Evolutionary conservation across 2,113 vertebrate genomes (phyloP), one percentile per base, ranked within the genome.

Genomic region (Vulpes ferrilata): DNA sequence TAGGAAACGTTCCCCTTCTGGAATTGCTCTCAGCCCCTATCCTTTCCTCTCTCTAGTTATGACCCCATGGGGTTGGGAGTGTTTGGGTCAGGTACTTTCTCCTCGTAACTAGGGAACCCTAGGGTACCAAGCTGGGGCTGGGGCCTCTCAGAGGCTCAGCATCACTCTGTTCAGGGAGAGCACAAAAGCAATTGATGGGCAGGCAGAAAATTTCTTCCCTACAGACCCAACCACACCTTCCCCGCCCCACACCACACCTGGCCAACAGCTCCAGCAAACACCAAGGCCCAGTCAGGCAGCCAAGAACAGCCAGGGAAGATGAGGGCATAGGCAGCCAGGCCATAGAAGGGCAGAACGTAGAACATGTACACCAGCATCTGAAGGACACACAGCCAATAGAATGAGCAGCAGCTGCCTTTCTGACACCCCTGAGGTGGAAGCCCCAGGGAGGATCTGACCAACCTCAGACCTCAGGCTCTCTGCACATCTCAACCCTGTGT

Each of bases 311-410:
- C 99, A 0, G 99, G 99, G 80, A 97, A 97, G 11, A 99, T 91
- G 97, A 99, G 99, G 16, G 98, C 99, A 0, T 99, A 99, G 82
- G 98, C 65, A 92, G 98, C 99, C 11, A 99, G 98, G 65, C 98
- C 98, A 62, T 99, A 96, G 98, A 99, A 98, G 7, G 99, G 99
- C 35, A 99, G 98, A 12, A 97, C 94, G 7, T 99, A 99, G 98
- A 99, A 99, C 91, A 99, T 94, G 62, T 98, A 98, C 83, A 99
- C 97, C 98, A 99, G 98, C 99, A 99, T 99, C 99, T 99, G 95
- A 20, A 12, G 67, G 76, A 27, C 12, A 82, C 91, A 88, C 2
- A 43, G 55, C 5, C 80, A 35, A 5, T 16, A 53, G 59, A n/a
- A 9, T 53, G 69, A 84, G 13, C 6, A 80, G 19, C 4, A 83